Base-by-base conservation (phyloP, 2,113 vertebrate genomes). In the Calyptommatus sinebrachiatus region DNA sequence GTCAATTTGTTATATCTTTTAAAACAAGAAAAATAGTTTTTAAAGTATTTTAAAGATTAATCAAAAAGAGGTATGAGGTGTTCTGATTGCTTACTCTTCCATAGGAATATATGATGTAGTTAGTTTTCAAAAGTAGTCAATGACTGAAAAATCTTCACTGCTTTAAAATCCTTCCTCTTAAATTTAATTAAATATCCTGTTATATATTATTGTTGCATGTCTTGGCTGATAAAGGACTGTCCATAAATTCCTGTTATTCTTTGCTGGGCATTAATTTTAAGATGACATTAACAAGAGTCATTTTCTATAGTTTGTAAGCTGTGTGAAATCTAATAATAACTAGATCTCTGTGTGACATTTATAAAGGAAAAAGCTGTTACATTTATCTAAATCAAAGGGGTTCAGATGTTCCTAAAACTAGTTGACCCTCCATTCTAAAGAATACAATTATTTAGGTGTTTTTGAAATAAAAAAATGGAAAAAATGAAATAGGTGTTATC, bases 181-280 rank as follows among this genome's bases (percentile, higher is more conserved):
- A 26, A 2, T n/a, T 50, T 81, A 28, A 48, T 45, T 1, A 61
- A 60, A 1, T 67, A 31, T 31, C 3, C 73, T 63, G 18, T 60
- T 21, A 20, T 2, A 81, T 89, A 78, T 81, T 21, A 20, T 82
- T 21, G 86, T 85, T 81, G 74, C 48, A 84, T 73, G 24, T 12
- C 4, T n/a, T 26, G 35, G 78, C 48, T 68, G 0, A 21, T 84
- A 1, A 81, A 73, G 11, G 0, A 0, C 73, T 72, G 86, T 60
- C 70, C 46, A 46, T 62, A 3, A n/a, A 78, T 74, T 61, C 1
- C 65, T 53, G 0, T 83, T 83, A 87, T 18, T 73, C 46, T 71
- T 79, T 81, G 24, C 70, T 6, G 10, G 41, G 3, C 57, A 80
- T 4, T 45, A 73, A 28, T 12, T 77, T 31, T 1, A 45, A 53